A percentile compares a stretch with the other conserved stretches of the same genome.
These are phyloP conservation scores for Drosophila pseudotalamancana DNA, from an alignment of 2,888 invertebrate genomes.

Conservation along the genomic window DNA sequence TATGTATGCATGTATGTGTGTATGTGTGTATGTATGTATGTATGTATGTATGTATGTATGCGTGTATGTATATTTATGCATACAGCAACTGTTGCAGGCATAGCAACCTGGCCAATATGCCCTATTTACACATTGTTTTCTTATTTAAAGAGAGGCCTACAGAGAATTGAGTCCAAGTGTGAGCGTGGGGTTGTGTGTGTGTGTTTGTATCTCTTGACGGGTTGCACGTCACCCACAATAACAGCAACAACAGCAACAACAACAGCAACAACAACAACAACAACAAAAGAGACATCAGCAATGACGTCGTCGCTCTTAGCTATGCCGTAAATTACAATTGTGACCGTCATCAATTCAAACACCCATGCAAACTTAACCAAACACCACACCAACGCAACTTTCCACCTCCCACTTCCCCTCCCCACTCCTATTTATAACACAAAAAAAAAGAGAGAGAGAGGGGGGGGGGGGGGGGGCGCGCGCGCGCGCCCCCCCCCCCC, in stretches of 20 bases:
- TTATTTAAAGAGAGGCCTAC: conserved; percentile 36
- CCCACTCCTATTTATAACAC: too few species aligned
- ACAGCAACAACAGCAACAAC: conserved; percentile 5
- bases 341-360: conserved; percentile 50
- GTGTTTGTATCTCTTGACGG: conserved; percentile 27
- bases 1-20: too few species aligned
- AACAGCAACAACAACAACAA: conserved; percentile 5
- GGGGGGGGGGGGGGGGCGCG: too few species aligned
- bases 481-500: too few species aligned
- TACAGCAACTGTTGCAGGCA: too few species aligned
- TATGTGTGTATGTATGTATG: too few species aligned
- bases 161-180: conserved; percentile 28
- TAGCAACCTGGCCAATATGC: too few species aligned
- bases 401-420: too few species aligned
- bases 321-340: conserved; percentile 31
- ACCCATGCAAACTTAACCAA: conserved; percentile 15
- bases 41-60: background rate
- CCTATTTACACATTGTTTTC: too few species aligned
- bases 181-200: conserved; percentile 4
- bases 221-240: conserved; percentile 49
- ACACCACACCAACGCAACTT: conserved; percentile 2
- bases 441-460: background rate
- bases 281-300: background rate
- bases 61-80: background rate
- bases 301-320: conserved; percentile 37